A percentile compares a stretch with the other conserved stretches of the same genome.
phyloP scores from a whole-genome alignment of 2,113 vertebrate genomes.

The Erinaceus europaeus region DNA sequence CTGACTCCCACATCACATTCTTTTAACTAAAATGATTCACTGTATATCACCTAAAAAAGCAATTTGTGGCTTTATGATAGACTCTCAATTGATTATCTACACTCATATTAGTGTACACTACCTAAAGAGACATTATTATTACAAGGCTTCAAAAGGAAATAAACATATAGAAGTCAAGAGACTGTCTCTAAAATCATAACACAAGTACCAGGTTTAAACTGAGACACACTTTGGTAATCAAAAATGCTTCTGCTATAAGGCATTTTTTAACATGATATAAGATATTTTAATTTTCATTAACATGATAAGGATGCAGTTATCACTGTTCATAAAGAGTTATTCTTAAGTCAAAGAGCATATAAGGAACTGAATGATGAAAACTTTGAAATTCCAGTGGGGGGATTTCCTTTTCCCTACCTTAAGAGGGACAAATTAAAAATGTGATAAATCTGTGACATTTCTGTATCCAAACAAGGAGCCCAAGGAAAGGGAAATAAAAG shows the following conservation, averaged over 20 bases:
- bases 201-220: neutral
- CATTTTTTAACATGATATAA: neutral
- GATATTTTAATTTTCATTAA: too few species aligned
- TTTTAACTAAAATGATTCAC: too few species aligned
- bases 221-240: neutral
- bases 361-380: neutral
- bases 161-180: neutral
- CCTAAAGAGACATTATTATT: neutral
- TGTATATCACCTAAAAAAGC: too few species aligned
- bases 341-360: too few species aligned
- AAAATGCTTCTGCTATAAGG: neutral
- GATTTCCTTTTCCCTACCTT: neutral
- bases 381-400: neutral
- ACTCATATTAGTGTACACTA: neutral
- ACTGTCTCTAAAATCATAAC: neutral
- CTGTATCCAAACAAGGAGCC: too few species aligned
- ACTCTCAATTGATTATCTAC: neutral
- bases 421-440: neutral
- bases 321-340: too few species aligned
- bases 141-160: neutral
- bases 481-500: too few species aligned
- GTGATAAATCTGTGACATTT: too few species aligned
- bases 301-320: too few species aligned
- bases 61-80: neutral
- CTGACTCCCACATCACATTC: too few species aligned